Conservation (phyloP, 2,888 invertebrate genomes). For the Argynnis bischoffii region DNA sequence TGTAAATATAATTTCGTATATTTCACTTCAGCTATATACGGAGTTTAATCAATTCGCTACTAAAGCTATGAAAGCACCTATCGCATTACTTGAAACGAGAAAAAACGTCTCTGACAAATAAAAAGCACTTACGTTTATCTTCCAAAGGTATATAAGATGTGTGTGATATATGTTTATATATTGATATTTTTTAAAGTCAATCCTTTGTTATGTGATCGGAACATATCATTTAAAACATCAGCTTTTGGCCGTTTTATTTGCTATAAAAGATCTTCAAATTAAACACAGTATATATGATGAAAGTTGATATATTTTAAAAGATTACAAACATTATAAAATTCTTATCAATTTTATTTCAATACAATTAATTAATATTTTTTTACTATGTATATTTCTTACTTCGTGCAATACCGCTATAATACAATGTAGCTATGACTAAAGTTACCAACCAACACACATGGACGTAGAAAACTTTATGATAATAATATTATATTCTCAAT, state of each 20-base stretch:
- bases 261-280: too few species aligned
- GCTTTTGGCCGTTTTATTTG: too few species aligned
- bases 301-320: not conserved
- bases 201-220: constrained; percentile 2
- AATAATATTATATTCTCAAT: not conserved
- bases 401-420: constrained; percentile 19
- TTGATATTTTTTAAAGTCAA: not conserved
- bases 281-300: too few species aligned
- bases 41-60: not conserved
- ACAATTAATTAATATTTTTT: too few species aligned
- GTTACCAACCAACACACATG: constrained; percentile 41
- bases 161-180: not conserved
- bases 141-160: constrained; percentile 5
- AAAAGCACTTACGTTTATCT: constrained; percentile 1
- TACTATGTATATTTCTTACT: not conserved
- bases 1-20: constrained; percentile 18
- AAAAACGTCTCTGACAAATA: not conserved
- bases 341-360: too few species aligned
- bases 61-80: constrained; percentile 11
- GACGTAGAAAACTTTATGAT: constrained; percentile 13
- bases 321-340: not conserved
- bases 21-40: not conserved
- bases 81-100: not conserved
- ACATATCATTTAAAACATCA: constrained; percentile 10
- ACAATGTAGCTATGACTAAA: constrained; percentile 27